A percentile compares a stretch with the other conserved stretches of the same genome.
phyloP scores from a whole-genome alignment of 2,888 invertebrate genomes.

The Melipona beecheii region DNA sequence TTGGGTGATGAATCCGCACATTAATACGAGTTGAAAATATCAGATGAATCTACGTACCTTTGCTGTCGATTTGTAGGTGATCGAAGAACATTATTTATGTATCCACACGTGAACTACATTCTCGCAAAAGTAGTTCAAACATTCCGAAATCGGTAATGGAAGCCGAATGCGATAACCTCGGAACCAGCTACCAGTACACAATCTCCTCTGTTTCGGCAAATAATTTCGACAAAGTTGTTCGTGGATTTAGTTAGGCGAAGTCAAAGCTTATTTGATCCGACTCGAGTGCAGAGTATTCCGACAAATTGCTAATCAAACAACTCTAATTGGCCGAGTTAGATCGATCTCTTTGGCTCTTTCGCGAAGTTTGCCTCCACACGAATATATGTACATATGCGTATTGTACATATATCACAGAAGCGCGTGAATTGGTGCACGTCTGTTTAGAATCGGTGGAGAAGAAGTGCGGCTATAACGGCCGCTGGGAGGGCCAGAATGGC shows the following conservation, averaged over 20 bases:
- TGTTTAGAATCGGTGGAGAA: conserved; percentile 89
- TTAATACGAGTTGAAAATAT: no score
- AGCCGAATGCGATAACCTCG: background rate
- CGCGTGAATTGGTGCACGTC: conserved; percentile 6
- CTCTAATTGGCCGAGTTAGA: background rate
- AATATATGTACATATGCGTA: no score
- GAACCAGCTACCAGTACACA: background rate
- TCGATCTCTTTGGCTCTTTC: background rate
- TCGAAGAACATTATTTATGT: no score
- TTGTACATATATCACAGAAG: no score
- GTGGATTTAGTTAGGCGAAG: background rate
- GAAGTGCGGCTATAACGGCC: conserved; percentile 88
- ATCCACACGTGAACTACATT: no score
- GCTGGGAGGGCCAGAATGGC: conserved; percentile 88
- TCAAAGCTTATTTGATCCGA: background rate
- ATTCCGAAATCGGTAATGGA: no score
- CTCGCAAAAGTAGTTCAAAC: no score
- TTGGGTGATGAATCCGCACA: no score
- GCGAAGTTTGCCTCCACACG: background rate
- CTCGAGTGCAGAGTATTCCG: background rate
- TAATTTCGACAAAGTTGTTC: background rate
- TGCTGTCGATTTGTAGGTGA: no score
- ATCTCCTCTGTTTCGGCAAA: background rate
- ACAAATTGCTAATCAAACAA: background rate
- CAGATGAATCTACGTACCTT: no score